Percentiles rank a stretch among this genome's conserved stretches.
Evolutionary conservation across 2,797 vertebrate species (phyloP).

Genomic region (Propithecus deckenii): DNA sequence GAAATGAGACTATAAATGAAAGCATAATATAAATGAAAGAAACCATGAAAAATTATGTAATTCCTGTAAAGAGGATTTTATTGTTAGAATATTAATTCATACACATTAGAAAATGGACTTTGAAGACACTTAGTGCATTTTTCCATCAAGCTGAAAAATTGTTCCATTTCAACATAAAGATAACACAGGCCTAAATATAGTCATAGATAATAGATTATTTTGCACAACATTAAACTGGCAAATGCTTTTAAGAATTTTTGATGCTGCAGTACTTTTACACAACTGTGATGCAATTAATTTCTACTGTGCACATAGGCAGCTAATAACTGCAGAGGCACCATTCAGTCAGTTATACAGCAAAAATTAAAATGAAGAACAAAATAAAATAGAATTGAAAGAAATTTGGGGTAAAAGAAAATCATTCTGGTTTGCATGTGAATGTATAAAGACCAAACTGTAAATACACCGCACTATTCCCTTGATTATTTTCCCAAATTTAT

Average conservation of each 20-base stretch:
- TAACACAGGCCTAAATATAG: slow-evolving; percentile 39
- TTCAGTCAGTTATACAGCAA: background rate
- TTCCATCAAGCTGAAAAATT: slow-evolving; percentile 45
- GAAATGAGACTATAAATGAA: background rate
- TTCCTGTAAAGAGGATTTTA: slow-evolving; percentile 24
- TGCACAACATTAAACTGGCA: slow-evolving; percentile 58
- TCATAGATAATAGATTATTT: slow-evolving; percentile 57
- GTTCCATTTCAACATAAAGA: slow-evolving; percentile 35
- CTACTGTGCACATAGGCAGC: background rate
- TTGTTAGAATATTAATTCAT: slow-evolving; percentile 48
- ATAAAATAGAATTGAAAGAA: background rate
- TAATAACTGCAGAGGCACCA: slow-evolving; percentile 6
- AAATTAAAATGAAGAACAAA: background rate
- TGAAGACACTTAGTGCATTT: slow-evolving; percentile 28
- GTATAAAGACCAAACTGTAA: background rate
- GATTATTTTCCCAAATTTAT: background rate
- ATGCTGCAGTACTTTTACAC: slow-evolving; percentile 59
- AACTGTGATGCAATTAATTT: slow-evolving; percentile 49
- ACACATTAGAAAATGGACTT: slow-evolving; percentile 46
- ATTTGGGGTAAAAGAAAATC: background rate
- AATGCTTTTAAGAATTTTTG: slow-evolving; percentile 61
- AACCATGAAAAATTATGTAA: background rate
- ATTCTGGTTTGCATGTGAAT: background rate
- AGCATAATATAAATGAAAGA: slow-evolving; percentile 12
- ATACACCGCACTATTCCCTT: background rate